Conservation (phyloP, 2,888 invertebrate genomes). For the Acleris holmiana region DNA sequence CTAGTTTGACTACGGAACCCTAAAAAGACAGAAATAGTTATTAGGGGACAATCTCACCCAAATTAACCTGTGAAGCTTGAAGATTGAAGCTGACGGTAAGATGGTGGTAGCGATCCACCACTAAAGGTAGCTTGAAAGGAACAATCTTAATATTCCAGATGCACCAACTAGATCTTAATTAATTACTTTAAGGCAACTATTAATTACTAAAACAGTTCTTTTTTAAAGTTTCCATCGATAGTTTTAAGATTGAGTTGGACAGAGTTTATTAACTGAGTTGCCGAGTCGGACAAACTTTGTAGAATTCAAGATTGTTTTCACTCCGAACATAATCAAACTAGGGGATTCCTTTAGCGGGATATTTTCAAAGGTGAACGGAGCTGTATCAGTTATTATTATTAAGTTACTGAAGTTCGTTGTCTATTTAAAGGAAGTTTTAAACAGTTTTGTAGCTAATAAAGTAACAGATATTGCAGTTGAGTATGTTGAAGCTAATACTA, state of each 20-base stretch:
- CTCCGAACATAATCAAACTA: conserved; percentile 66
- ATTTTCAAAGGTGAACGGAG: conserved; percentile 22
- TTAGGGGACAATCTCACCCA: too few relatives aligned
- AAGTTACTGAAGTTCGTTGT: conserved; percentile 18
- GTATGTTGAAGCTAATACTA: too few relatives aligned
- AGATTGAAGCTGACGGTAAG: too few relatives aligned
- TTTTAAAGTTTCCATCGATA: conserved; percentile 33
- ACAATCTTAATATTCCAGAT: too few relatives aligned
- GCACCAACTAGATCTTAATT: too few relatives aligned
- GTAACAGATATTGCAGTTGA: too few relatives aligned
- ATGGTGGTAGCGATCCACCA: too few relatives aligned
- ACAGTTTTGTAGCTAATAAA: background rate
- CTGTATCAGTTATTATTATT: conserved; percentile 17
- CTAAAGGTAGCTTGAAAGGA: too few relatives aligned
- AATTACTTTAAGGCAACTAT: background rate
- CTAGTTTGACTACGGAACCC: too few relatives aligned
- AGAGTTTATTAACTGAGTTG: conserved; percentile 74
- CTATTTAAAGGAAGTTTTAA: background rate
- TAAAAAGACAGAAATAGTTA: too few relatives aligned
- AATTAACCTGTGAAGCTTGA: too few relatives aligned
- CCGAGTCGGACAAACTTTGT: conserved; percentile 57
- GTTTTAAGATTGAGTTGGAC: conserved; percentile 39
- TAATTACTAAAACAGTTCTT: conserved; percentile 24
- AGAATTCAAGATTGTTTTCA: conserved; percentile 71
- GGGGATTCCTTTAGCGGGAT: conserved; percentile 44